Evolutionary conservation across 2,113 vertebrate species (phyloP).

Genomic region (Bos indicus): DNA sequence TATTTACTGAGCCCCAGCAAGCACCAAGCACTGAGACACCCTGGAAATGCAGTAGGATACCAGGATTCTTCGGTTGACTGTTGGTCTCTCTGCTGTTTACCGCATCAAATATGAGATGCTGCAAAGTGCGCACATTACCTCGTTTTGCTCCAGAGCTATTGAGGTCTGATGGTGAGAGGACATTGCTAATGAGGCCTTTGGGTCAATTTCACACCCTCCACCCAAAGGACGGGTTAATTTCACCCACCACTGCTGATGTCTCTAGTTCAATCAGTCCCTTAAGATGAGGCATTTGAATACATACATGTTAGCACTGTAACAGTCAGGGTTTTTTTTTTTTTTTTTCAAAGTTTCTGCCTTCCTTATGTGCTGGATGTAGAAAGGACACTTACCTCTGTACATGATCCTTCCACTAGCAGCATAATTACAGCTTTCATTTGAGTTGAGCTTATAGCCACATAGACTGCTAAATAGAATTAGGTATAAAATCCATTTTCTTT

Average conservation of each 20-base stretch:
- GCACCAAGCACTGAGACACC: not conserved
- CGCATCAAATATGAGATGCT: not conserved
- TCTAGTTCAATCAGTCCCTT: not conserved
- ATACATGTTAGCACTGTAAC: not conserved
- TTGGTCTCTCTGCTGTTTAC: not conserved
- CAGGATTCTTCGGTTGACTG: not conserved
- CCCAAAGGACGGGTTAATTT: not conserved
- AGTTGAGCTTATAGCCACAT: not conserved
- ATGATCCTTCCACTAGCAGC: not conserved
- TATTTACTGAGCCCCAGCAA: not conserved
- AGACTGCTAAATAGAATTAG: not conserved
- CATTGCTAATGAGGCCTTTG: not conserved
- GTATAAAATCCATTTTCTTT: constrained; percentile 16
- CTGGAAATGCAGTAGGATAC: not conserved
- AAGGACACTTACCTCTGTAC: not conserved
- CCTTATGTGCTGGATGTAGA: not conserved
- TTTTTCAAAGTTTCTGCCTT: not conserved
- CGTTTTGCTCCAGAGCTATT: not conserved
- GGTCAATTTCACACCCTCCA: not conserved
- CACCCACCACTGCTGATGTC: not conserved
- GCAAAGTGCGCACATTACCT: not conserved
- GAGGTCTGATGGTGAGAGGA: not conserved
- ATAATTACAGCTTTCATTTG: not conserved
- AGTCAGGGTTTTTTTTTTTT: not conserved
- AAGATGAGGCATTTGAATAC: not conserved